A percentile compares a stretch with the other conserved stretches of the same genome.
Conservation (phyloP, 2,113 vertebrate genomes). For the Craseonycteris thonglongyai region DNA sequence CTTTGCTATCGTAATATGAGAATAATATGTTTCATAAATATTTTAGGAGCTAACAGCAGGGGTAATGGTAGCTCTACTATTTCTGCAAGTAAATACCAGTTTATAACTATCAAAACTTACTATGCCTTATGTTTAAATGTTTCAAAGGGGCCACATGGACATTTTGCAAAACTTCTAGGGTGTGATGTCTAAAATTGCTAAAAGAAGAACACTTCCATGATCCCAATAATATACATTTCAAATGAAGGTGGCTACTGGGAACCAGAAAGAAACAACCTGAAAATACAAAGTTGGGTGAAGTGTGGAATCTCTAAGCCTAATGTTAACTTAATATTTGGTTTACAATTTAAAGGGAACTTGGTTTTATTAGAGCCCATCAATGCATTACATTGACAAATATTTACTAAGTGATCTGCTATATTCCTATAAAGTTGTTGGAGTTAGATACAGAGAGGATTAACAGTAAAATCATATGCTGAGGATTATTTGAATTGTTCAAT, state of each 20-base stretch:
- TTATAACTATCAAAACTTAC: neutral
- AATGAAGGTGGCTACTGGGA: neutral
- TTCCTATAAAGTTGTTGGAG: neutral
- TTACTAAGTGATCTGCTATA: neutral
- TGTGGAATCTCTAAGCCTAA: neutral
- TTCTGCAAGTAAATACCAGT: neutral
- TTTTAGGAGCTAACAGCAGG: neutral
- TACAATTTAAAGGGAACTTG: constrained; percentile 1
- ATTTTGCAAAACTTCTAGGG: neutral
- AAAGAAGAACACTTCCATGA: neutral
- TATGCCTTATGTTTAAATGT: constrained; percentile 11
- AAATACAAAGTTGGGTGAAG: neutral
- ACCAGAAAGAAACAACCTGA: neutral
- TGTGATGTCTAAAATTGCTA: neutral
- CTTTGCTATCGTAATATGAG: neutral
- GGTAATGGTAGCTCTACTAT: neutral
- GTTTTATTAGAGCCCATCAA: neutral
- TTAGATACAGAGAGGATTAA: neutral
- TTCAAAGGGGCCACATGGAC: neutral
- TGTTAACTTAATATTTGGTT: constrained; percentile 9
- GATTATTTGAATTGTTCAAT: neutral
- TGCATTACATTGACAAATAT: neutral
- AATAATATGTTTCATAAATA: neutral
- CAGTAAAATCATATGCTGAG: neutral
- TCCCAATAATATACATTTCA: neutral